Conservation (phyloP, 1,140 invertebrate genomes). For the Drosophila parabipectinata region DNA sequence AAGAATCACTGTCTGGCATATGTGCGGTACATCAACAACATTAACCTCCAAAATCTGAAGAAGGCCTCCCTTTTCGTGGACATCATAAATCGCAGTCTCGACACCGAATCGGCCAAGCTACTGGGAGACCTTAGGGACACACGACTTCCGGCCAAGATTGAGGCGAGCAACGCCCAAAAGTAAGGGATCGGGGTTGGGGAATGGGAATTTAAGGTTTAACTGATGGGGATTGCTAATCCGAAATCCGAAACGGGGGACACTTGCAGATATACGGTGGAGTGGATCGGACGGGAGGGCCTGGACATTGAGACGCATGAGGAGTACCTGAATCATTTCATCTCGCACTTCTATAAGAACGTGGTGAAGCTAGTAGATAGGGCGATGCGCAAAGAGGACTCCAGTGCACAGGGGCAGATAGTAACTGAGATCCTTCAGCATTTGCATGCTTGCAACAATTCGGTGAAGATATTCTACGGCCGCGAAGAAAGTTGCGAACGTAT, state of each 20-base stretch:
- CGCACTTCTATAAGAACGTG: slow-evolving; percentile 97
- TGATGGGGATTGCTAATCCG: slow-evolving; percentile 32
- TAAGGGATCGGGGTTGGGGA: slow-evolving; percentile 76
- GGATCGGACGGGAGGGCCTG: slow-evolving; percentile 97
- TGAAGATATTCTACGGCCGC: slow-evolving; percentile 97
- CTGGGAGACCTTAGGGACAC: slow-evolving; percentile 95
- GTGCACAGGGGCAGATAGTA: slow-evolving; percentile 96
- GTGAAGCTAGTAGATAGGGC: slow-evolving; percentile 96
- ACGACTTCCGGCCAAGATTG: slow-evolving; percentile 93
- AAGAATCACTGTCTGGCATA: slow-evolving; percentile 98
- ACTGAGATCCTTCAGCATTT: slow-evolving; percentile 98
- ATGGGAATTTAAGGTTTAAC: slow-evolving; percentile 26
- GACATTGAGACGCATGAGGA: slow-evolving; percentile 96
- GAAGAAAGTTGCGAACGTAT: slow-evolving; percentile 94
- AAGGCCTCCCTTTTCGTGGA: slow-evolving; percentile 98
- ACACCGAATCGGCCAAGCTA: slow-evolving; percentile 96
- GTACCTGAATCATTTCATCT: slow-evolving; percentile 97
- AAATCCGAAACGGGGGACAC: slow-evolving; percentile 14
- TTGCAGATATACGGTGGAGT: slow-evolving; percentile 96
- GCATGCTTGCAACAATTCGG: slow-evolving; percentile 98
- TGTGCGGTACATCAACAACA: slow-evolving; percentile 98
- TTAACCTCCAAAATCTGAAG: slow-evolving; percentile 97
- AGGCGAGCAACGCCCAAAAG: slow-evolving; percentile 94
- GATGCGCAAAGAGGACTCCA: slow-evolving; percentile 97
- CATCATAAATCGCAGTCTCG: slow-evolving; percentile 95